Evolutionary conservation across 37 sponge, comb jelly and placozoan species (phyloP).

Genomic region (Oscarella lobularis): DNA sequence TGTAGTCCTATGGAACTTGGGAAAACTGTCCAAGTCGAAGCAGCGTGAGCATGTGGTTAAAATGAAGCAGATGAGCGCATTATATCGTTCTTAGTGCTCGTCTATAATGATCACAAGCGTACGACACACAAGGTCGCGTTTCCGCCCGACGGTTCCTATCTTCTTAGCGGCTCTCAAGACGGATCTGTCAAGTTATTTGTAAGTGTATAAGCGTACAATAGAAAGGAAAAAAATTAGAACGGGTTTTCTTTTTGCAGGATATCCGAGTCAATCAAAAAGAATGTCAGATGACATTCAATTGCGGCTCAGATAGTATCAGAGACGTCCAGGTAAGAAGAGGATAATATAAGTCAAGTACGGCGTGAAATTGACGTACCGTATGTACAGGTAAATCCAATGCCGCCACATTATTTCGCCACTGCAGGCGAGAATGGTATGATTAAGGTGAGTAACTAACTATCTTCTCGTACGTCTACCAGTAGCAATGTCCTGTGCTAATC

Average conservation of each 20-base stretch:
- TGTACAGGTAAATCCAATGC: conserved; percentile 11
- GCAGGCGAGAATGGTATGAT: conserved; percentile 54
- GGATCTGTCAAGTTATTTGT: conserved; percentile 50
- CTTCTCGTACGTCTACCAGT: too few relatives aligned
- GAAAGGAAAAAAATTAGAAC: too few relatives aligned
- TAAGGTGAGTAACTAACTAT: conserved; percentile 19
- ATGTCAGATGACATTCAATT: neutral
- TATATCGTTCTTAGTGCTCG: conserved; percentile 28
- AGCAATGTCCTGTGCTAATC: neutral
- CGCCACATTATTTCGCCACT: conserved; percentile 34
- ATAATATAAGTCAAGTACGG: neutral
- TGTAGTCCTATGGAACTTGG: conserved; percentile 66
- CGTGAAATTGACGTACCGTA: neutral
- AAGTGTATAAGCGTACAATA: conserved; percentile 21
- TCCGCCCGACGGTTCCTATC: conserved; percentile 41
- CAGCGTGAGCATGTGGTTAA: conserved; percentile 10
- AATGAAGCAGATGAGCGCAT: neutral
- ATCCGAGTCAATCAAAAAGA: neutral
- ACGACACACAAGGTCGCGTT: conserved; percentile 62
- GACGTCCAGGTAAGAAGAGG: conserved; percentile 54
- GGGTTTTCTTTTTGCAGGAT: conserved; percentile 6
- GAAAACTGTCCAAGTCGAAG: conserved; percentile 25
- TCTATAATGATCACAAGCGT: conserved; percentile 60
- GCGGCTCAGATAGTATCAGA: conserved; percentile 54
- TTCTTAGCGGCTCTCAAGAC: conserved; percentile 79